These are phyloP conservation scores for Cerastis rubricosa DNA, from an alignment of 2,888 invertebrate genomes.

Conservation along the genomic window DNA sequence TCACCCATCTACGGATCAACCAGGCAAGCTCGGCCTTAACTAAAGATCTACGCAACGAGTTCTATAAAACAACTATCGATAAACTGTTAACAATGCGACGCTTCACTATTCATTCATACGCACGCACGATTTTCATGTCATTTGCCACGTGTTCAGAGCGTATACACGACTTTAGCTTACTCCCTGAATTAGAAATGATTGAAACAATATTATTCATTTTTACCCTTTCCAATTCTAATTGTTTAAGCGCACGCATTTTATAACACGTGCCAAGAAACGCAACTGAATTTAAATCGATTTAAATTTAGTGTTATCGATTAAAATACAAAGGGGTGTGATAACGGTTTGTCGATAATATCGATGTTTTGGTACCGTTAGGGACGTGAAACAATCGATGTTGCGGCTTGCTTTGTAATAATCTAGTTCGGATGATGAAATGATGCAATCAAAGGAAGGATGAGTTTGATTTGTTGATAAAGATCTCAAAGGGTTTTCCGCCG, in stretches of 20 bases:
- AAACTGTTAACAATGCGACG: conserved; percentile 16
- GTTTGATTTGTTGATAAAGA: conserved; percentile 55
- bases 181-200: conserved; percentile 87
- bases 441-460: conserved; percentile 52
- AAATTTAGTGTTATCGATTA: conserved; percentile 78
- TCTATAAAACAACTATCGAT: conserved; percentile 61
- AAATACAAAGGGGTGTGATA: conserved; percentile 79
- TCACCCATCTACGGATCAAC: no score
- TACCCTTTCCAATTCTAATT: conserved; percentile 87
- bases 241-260: conserved; percentile 82
- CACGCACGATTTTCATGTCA: conserved; percentile 89
- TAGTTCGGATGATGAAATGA: conserved; percentile 59
- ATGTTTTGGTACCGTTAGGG: conserved; percentile 70
- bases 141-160: conserved; percentile 87
- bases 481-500: conserved; percentile 37
- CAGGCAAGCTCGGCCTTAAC: no score
- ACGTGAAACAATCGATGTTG: conserved; percentile 50
- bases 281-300: conserved; percentile 83
- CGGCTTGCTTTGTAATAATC: conserved; percentile 51
- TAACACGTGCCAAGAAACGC: conserved; percentile 82
- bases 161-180: conserved; percentile 86
- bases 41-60: no score
- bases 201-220: conserved; percentile 86
- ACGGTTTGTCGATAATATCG: conserved; percentile 74
- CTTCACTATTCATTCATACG: conserved; percentile 77